phyloP scores from a whole-genome alignment of 2,888 invertebrate genomes.

The Drosophila ezoana region DNA sequence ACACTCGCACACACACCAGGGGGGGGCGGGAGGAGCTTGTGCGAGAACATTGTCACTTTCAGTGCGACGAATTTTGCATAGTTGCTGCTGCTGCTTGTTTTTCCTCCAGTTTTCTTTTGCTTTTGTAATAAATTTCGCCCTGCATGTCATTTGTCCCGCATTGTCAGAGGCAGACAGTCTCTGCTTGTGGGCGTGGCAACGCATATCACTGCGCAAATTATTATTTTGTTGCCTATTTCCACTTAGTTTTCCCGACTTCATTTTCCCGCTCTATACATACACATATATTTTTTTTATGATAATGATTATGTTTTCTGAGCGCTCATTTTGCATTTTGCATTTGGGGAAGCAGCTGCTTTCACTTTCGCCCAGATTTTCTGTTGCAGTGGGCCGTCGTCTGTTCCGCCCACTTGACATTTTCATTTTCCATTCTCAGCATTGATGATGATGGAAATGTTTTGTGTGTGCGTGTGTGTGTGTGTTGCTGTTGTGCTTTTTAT shows the following conservation, averaged over 20 bases:
- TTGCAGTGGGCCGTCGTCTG: slow-evolving; percentile 9
- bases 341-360: slow-evolving; percentile 46
- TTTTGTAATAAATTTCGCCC: slow-evolving; percentile 55
- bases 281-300: slow-evolving; percentile 57
- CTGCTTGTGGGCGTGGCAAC: slow-evolving; percentile 35
- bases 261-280: slow-evolving; percentile 25
- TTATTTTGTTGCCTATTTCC: slow-evolving; percentile 43
- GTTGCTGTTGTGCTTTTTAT: slow-evolving; percentile 17
- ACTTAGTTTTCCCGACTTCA: slow-evolving; percentile 9
- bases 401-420: slow-evolving; percentile 13
- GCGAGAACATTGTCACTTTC: slow-evolving; percentile 64
- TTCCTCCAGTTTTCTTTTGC: slow-evolving; percentile 9
- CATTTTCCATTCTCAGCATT: slow-evolving; percentile 25
- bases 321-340: slow-evolving; percentile 66
- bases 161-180: slow-evolving; percentile 51
- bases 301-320: slow-evolving; percentile 63
- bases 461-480: slow-evolving; percentile 15
- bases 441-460: slow-evolving; percentile 43
- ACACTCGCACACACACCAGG: not conserved
- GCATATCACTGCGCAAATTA: slow-evolving; percentile 53
- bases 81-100: slow-evolving; percentile 24
- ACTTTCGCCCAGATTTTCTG: slow-evolving; percentile 35
- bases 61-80: slow-evolving; percentile 65
- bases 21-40: not conserved
- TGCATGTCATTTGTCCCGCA: slow-evolving; percentile 76